Evolutionary conservation across 1,140 invertebrate species (phyloP).

Genomic region (Nixonia krombeini): DNA sequence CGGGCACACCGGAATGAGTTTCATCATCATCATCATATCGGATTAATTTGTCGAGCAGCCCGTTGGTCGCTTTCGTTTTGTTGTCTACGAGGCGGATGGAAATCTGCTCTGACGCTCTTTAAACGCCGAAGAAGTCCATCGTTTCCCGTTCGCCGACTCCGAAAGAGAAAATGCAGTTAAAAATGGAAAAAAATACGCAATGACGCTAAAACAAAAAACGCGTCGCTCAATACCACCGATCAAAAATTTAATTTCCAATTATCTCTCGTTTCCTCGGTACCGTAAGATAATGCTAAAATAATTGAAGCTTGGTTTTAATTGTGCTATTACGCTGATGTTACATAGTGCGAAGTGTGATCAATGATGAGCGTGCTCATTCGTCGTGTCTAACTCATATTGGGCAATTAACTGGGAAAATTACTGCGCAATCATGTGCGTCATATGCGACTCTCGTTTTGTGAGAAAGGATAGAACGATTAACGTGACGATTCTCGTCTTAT

Average conservation of each 20-base stretch:
- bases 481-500: background rate
- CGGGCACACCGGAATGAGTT: conserved; percentile 65
- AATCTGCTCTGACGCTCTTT: conserved; percentile 18
- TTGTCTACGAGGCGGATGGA: conserved; percentile 28
- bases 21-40: conserved; percentile 64
- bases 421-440: conserved; percentile 10
- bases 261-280: no score
- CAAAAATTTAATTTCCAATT: no score
- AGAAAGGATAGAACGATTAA: background rate
- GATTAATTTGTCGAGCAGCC: conserved; percentile 64
- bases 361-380: conserved; percentile 1
- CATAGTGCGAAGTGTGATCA: background rate
- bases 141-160: background rate
- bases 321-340: no score
- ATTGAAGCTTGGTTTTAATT: no score
- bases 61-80: conserved; percentile 25
- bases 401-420: conserved; percentile 7
- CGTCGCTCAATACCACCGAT: no score
- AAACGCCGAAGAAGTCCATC: conserved; percentile 5
- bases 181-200: background rate
- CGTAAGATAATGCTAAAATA: no score
- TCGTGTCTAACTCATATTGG: conserved; percentile 2
- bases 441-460: background rate
- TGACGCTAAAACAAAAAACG: no score
- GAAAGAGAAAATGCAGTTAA: conserved; percentile 21